Base-by-base conservation (phyloP, 1,140 invertebrate genomes). In the Heliconius hermathena region DNA sequence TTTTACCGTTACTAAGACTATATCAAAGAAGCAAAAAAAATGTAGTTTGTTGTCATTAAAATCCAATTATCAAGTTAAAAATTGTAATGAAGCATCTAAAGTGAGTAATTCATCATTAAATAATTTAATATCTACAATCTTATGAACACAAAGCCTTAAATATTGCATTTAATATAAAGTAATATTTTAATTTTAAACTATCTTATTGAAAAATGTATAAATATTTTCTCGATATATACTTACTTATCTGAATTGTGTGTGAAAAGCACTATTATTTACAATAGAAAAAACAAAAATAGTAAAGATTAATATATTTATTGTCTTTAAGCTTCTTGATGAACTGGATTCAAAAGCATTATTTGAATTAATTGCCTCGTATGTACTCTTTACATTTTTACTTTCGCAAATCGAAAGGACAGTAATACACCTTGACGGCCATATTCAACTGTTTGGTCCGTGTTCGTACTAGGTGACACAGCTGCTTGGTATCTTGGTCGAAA, bases 1-100 rank as follows among this genome's bases (percentile, higher is more conserved):
- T 46, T 74, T 74, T 74, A 41, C 73, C 73, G 49, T 26, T 74
- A 49, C n/a, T 13, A 29, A 13, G 22, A 16, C 60, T 26, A 16
- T 66, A 66, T 26, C 22, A 29, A 66, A 22, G 54, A 60, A 60
- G 54, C 18, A 52, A 11, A 66, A 66, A 66, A 66, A 66, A 13
- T 22, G 9, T 60, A 60, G 9, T 29, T 29, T 29, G n/a, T 13
- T 66, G 22, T 66, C 60, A 66, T 66, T 66, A 66, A 66, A 66
- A 66, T 29, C 29, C 26, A 66, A 66, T 66, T 66, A 29, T 29
- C 26, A 66, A 66, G 60, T 26, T 9, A 66, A 66, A 26, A 66
- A 22, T 66, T 26, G 13, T 29, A 66, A 66, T 66, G 9, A 29
- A 16, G n/a, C 18, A 57, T 22, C 8, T 13, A 26, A 66, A 29